Base-by-base conservation (phyloP, 2,888 invertebrate species). In the Diaperis boleti region DNA sequence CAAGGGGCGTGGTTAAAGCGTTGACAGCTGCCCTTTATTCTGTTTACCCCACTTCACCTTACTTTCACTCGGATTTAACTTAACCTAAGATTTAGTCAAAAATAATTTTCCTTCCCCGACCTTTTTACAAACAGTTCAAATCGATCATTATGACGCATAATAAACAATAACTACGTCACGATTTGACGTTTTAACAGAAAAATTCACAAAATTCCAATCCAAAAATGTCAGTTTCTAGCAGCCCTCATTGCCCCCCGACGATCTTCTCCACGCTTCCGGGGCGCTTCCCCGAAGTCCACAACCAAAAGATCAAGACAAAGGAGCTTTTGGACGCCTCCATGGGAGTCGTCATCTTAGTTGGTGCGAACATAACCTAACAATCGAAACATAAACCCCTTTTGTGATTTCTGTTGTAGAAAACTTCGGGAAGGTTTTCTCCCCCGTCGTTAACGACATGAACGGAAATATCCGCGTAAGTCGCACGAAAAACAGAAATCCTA, bases 401-500 rank as follows among this genome's bases (percentile, higher is more conserved):
- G 7, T 31, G 7, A 37, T 17, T 37, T 29, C 29, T 44, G 22
- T 45, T 49, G n/a, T 11, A 56, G 55, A 60, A 29, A 65, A 60
- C 69, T 87, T 92, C 76, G 92, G 92, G 49, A 89, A 87, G 79
- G 82, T 88, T 10, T 92, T 92, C 79, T 83, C 87, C 41, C 90
- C 92, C 17, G 88, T 92, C 33, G 89, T 88, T 72, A 86, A 86
- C 79, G 92, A 93, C 75, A 90, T 93, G 87, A 86, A 87, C 81
- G 89, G 89, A 72, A 92, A 92, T 80, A 88, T 92, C 69, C 85
- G 87, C 78, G 92, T 91, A 82, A 85, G 84, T 79, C n/a, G n/a
- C n/a, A n/a, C n/a, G n/a, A n/a, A n/a, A n/a, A n/a, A n/a, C n/a
- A n/a, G n/a, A n/a, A n/a, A n/a, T n/a, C n/a, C 35, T 49, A n/a